Base-by-base conservation (phyloP, 2,888 invertebrate genomes). In the Scelioninae gen. 2 region DNA sequence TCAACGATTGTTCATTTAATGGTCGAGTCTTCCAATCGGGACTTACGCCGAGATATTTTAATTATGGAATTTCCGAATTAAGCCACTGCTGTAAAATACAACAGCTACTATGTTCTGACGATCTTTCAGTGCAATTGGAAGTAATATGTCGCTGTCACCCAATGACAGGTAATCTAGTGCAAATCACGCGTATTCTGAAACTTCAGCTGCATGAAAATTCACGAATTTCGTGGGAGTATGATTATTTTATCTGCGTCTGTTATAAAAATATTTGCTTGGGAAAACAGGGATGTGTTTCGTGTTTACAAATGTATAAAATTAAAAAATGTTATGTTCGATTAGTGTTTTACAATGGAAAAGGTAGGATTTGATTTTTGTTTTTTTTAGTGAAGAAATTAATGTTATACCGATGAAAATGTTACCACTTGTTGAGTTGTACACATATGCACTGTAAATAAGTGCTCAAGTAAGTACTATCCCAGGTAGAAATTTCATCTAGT, bases 91-190 rank as follows among this genome's bases (percentile, higher is more conserved):
- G n/a, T n/a, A 10, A 19, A 43, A 11, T 35, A 31, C 7, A 31
- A 7, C 31, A 11, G 16, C 25, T 19, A 9, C 45, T 60, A 16
- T 43, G 11, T 52, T 48, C n/a, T 16, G 11, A 48, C 45, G 19
- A 33, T 61, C 11, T 43, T 22, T 19, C 22, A 45, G 13, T 28
- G 25, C 52, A 35, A 58, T 52, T 45, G 45, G 35, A 60, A 53
- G 52, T 46, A 53, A 68, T 60, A 45, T 53, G 50, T 69, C 45
- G 43, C 46, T 61, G 45, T 69, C 39, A 10, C 18, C 16, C 58
- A 50, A 39, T 58, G 68, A 50, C 68, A 60, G 45, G 52, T 58
- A 68, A 68, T 68, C 45, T 28, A 31, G 22, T 13, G 19, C 25
- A 25, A 43, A 43, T 52, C 53, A 64, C 45, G 25, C 7, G 10